Conservation (phyloP, 2,113 vertebrate genomes). For the Larimichthys polyactis region DNA sequence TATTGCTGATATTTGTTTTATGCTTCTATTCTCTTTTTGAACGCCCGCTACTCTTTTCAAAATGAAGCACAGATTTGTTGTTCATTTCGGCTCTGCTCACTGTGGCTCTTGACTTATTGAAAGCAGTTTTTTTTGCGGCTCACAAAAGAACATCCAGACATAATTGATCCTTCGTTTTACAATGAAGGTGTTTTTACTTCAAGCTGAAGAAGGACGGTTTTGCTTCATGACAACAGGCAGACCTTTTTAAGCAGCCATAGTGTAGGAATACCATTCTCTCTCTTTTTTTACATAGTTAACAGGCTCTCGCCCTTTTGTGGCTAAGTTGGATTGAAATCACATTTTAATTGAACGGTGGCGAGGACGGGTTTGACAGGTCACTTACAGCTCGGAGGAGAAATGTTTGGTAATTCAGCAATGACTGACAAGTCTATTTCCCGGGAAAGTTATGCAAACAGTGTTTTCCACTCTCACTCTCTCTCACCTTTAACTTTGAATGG, state of each 20-base stretch:
- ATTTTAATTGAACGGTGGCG: constrained; percentile 30
- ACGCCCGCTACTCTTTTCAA: constrained; percentile 1
- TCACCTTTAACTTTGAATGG: constrained; percentile 39
- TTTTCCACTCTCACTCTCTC: neutral
- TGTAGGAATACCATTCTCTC: neutral
- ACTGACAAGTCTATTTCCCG: constrained; percentile 40
- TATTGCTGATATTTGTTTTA: constrained; percentile 31
- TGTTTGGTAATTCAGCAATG: constrained; percentile 25
- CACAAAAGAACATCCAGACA: constrained; percentile 5
- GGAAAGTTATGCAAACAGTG: constrained; percentile 21
- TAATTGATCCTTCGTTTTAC: neutral
- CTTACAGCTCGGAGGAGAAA: constrained; percentile 25
- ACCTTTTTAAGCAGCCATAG: neutral
- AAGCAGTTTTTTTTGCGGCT: constrained; percentile 13
- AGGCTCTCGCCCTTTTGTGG: neutral
- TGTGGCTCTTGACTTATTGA: neutral
- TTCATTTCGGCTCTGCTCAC: constrained; percentile 5
- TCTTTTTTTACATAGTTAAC: constrained; percentile 11
- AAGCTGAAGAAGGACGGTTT: neutral
- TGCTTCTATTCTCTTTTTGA: neutral
- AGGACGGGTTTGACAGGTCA: constrained; percentile 30
- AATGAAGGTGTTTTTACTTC: neutral
- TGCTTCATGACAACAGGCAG: neutral
- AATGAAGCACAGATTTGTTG: constrained; percentile 17
- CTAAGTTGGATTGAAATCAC: constrained; percentile 17